Evolutionary conservation across 23 tunicate species (phyloP), one percentile per base, ranked within the genome.

Genomic region (Halocynthia roretzi): DNA sequence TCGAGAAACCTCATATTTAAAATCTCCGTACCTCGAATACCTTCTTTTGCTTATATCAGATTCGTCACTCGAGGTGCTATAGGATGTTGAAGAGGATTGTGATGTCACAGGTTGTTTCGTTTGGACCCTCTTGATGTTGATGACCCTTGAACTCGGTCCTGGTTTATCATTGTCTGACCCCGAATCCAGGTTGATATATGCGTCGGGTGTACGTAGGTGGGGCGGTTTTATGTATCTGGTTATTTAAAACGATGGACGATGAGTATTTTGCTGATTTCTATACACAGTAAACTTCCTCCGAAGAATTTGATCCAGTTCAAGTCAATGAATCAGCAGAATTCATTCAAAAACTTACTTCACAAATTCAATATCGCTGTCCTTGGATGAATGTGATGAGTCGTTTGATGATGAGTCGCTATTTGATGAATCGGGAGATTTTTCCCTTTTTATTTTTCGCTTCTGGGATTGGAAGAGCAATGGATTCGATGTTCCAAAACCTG

Each of bases 131-230:
- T 54, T 54, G 31, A 74, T 56, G n/a, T 40, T 50, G 12, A 48
- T 67, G 40, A 67, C 23, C 52, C 83, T 80, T 7, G 71, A 48
- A 62, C 96, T 89, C 8, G 96, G 96, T 7, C 96, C 96, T 52
- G 96, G 93, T 11, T 10, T 40, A 21, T 63, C 87, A 7, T 69
- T 69, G 18, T 88, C 95, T 5, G 17, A 53, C 54, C 56, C 78
- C 50, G 95, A 89, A 58, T 76, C 70, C 7, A 89, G 70, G 51
- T 80, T 54, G 20, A 89, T 80, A 68, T 79, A 77, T 23, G 85
- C 88, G 52, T 89, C 96, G 8, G 96, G 96, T 6, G 88, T 83
- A 0, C 88, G 79, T 50, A 83, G 73, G 75, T 80, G 84, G 7
- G 96, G 88, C n/a, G 88, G 88, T 80, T 84, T 89, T 40, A 74